Evolutionary conservation across 92 coral and sea anemone genomes (phyloP).

Genomic region (Scolanthus callimorphus): DNA sequence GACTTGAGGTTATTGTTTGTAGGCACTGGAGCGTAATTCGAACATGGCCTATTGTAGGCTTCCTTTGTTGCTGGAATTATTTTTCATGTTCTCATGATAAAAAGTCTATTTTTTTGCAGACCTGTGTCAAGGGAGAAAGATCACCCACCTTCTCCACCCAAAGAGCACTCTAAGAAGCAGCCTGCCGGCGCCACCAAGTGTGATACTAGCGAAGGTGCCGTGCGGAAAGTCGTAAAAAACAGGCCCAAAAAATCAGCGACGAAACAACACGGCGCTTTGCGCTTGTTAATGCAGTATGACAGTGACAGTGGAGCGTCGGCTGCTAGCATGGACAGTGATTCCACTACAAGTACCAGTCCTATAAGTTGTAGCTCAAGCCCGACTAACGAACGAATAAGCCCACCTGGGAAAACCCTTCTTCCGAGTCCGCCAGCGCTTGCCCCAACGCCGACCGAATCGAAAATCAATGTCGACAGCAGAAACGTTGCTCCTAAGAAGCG

Average conservation of each 20-base stretch:
- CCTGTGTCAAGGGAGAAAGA: no score
- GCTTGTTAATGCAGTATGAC: slow-evolving; percentile 82
- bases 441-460: slow-evolving; percentile 15
- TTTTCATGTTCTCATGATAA: no score
- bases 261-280: slow-evolving; percentile 69
- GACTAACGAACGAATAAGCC: slow-evolving; percentile 2
- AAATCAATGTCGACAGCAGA: slow-evolving; percentile 7
- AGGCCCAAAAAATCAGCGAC: slow-evolving; percentile 16
- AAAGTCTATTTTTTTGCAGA: no score
- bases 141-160: background rate
- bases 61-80: no score
- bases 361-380: slow-evolving; percentile 59
- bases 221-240: slow-evolving; percentile 4
- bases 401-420: slow-evolving; percentile 4
- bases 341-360: slow-evolving; percentile 58
- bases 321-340: slow-evolving; percentile 77
- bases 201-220: background rate
- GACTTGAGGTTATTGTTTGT: no score
- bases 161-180: background rate
- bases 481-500: slow-evolving; percentile 11
- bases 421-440: slow-evolving; percentile 25
- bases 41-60: no score
- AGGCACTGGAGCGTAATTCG: no score
- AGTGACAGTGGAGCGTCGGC: slow-evolving; percentile 88
- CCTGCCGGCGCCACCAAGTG: background rate